Base-by-base conservation (phyloP, 2,888 invertebrate species). In the Morpho helenor region DNA sequence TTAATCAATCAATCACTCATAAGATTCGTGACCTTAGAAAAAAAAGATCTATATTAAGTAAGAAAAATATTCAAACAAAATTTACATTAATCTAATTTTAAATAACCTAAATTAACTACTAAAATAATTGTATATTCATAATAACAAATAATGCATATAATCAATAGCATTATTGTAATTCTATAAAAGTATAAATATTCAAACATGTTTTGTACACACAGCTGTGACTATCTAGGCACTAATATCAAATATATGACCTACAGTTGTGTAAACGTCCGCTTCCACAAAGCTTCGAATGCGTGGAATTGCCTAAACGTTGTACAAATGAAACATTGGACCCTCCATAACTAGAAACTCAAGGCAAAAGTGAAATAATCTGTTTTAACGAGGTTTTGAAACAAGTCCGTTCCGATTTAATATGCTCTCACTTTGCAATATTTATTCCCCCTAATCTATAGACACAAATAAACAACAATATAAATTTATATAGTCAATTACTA, bases 341-440 rank as follows among this genome's bases (percentile, higher is more conserved):
- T 54, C 54, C 54, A 54, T 48, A 54, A 31, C 48, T 54, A 54
- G 48, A 48, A 54, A 54, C 54, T 48, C 54, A 48, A 54, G 54
- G 54, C 54, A 23, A 54, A n/a, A 47, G 39, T 31, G 54, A 48
- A 53, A 53, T 53, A 53, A 52, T 53, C 41, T 16, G 47, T 54
- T 54, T 46, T 54, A 54, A 54, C 47, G 31, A 54, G 41, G 54
- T 54, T 54, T 48, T 41, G 54, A 47, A 54, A 54, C 54, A 10
- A 54, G 31, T 10, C 10, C 7, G 54, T 31, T 48, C 42, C 41
- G 54, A 54, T 54, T 54, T 48, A 42, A 54, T 48, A 48, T 48
- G 42, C 54, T 48, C 47, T 54, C 23, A 42, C 54, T 10, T 47
- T n/a, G 22, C 41, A 41, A 54, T 54, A 42, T 42, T 41, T 22